phyloP scores from a whole-genome alignment of 2,888 invertebrate species.

The Encarsia formosa region DNA sequence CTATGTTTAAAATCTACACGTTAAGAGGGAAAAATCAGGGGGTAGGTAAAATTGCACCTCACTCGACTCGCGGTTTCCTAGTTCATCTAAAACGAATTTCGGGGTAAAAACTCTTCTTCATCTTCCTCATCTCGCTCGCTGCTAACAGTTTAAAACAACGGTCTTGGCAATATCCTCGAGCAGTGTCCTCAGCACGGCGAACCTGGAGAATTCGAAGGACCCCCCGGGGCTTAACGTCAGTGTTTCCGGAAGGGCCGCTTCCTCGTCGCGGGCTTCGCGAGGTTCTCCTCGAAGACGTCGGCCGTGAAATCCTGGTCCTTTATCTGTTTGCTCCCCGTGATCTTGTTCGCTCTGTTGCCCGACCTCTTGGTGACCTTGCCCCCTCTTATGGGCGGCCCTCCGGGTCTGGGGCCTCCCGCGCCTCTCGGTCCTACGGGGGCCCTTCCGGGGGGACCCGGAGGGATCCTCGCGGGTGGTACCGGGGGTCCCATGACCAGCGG shows the following conservation, averaged over 20 bases:
- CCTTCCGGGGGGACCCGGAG: background rate
- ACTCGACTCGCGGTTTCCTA: no score
- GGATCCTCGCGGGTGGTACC: conserved; percentile 3
- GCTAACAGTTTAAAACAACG: conserved; percentile 19
- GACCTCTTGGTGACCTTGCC: conserved; percentile 9
- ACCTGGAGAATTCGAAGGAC: no score
- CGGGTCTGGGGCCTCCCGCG: conserved; percentile 24
- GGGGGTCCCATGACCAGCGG: conserved; percentile 15
- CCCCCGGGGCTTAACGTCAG: conserved; percentile 18
- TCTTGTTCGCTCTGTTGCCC: background rate
- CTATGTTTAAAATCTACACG: no score
- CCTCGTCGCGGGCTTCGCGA: conserved; percentile 21
- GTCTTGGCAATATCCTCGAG: background rate
- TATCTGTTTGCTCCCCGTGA: background rate
- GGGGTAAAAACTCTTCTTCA: no score
- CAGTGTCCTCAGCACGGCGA: no score
- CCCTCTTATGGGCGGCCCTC: conserved; percentile 22
- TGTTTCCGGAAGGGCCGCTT: conserved; percentile 12
- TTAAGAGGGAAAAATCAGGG: no score
- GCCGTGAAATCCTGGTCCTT: conserved; percentile 42
- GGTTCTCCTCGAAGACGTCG: conserved; percentile 43
- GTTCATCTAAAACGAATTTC: no score
- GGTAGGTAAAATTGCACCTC: no score
- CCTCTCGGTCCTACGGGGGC: conserved; percentile 6
- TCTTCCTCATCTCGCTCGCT: no score